Evolutionary conservation across 2,888 invertebrate genomes (phyloP).

Genomic region (Agonopterix arenella): DNA sequence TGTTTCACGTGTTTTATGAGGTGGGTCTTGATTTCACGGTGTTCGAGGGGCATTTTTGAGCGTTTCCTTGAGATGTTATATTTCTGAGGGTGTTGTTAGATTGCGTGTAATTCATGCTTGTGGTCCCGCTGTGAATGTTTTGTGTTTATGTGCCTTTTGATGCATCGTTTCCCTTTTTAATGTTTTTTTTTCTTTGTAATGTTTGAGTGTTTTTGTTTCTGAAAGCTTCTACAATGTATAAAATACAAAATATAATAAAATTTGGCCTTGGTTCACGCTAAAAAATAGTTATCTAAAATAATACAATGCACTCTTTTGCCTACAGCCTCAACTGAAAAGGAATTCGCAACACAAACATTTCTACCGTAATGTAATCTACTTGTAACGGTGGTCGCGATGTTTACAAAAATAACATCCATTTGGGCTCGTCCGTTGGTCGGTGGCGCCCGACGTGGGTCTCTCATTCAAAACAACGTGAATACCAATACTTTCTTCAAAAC

Average conservation of each 20-base stretch:
- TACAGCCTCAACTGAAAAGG: too few relatives aligned
- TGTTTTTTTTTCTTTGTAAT: too few relatives aligned
- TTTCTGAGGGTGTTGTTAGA: conserved; percentile 45
- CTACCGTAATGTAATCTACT: background rate
- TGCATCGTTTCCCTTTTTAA: too few relatives aligned
- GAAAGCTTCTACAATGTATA: too few relatives aligned
- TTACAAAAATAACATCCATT: conserved; percentile 59
- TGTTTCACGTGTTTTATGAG: conserved; percentile 76
- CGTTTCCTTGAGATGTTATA: conserved; percentile 44
- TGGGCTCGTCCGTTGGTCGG: conserved; percentile 21
- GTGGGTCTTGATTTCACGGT: conserved; percentile 68
- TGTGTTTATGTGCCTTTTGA: conserved; percentile 27
- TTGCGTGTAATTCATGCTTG: conserved; percentile 39
- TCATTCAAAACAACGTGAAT: conserved; percentile 30
- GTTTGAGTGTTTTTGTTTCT: too few relatives aligned
- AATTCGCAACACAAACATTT: too few relatives aligned
- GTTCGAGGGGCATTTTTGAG: conserved; percentile 56
- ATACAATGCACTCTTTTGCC: too few relatives aligned
- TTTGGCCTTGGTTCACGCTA: too few relatives aligned
- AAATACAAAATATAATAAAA: too few relatives aligned
- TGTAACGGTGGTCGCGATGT: conserved; percentile 24
- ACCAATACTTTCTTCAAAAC: conserved; percentile 30
- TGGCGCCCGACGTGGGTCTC: conserved; percentile 29
- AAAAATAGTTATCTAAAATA: too few relatives aligned
- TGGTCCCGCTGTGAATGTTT: conserved; percentile 29